phyloP scores from a whole-genome alignment of 2,888 invertebrate species.

The Orgyia antiqua region DNA sequence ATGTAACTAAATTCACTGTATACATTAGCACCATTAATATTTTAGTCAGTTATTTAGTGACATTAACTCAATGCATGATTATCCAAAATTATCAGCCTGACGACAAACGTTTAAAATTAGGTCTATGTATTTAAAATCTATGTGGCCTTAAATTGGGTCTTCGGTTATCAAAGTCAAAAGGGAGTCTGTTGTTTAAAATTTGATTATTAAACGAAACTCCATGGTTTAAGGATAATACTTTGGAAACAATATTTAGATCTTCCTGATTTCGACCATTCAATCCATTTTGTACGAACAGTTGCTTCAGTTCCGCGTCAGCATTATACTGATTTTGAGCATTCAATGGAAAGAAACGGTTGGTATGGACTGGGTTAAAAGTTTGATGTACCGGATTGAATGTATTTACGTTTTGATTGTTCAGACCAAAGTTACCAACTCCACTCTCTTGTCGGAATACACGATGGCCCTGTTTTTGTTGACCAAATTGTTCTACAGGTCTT shows the following conservation, averaged over 20 bases:
- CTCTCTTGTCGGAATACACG: conserved; percentile 77
- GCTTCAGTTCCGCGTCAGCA: conserved; percentile 79
- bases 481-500: conserved; percentile 42
- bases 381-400: too few species aligned
- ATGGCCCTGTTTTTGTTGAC: conserved; percentile 52
- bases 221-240: conserved; percentile 88
- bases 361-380: conserved; percentile 45
- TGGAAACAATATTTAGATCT: conserved; percentile 88
- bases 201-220: conserved; percentile 76
- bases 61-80: too few species aligned
- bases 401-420: conserved; percentile 65
- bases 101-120: too few species aligned
- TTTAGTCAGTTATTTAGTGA: too few species aligned
- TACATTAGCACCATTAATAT: too few species aligned
- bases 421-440: conserved; percentile 81
- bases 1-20: too few species aligned
- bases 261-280: conserved; percentile 81
- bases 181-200: conserved; percentile 58
- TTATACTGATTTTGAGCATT: conserved; percentile 55
- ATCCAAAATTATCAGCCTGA: too few species aligned
- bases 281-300: conserved; percentile 81
- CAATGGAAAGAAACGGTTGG: conserved; percentile 47
- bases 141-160: conserved; percentile 46
- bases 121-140: conserved; percentile 19
- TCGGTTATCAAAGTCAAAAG: conserved; percentile 67